phyloP scores from a whole-genome alignment of 2,888 invertebrate genomes.

The Cephus rjabovi region DNA sequence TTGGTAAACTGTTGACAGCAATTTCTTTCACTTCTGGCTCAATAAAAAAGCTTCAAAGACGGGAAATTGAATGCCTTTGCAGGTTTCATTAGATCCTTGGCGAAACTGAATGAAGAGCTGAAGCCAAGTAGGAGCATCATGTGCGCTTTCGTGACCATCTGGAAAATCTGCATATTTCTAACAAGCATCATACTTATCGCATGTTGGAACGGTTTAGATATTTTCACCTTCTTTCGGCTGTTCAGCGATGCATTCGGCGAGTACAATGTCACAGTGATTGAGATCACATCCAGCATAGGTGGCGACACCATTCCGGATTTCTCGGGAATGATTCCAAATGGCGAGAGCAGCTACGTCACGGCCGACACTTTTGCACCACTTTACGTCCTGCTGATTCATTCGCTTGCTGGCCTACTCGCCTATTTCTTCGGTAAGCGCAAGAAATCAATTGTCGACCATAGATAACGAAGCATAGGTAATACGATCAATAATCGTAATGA shows the following conservation, averaged over 20 bases:
- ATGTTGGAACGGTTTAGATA: slow-evolving; percentile 42
- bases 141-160: slow-evolving; percentile 78
- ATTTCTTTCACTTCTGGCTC: slow-evolving; percentile 6
- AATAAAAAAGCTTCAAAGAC: neutral
- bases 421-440: slow-evolving; percentile 69
- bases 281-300: slow-evolving; percentile 25
- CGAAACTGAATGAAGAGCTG: slow-evolving; percentile 70
- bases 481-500: neutral
- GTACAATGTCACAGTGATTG: slow-evolving; percentile 49
- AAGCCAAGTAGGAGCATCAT: slow-evolving; percentile 76
- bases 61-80: slow-evolving; percentile 30
- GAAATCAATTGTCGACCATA: neutral
- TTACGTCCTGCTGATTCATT: slow-evolving; percentile 76
- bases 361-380: slow-evolving; percentile 58
- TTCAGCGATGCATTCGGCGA: slow-evolving; percentile 38
- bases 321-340: slow-evolving; percentile 64
- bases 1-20: slow-evolving; percentile 33
- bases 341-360: slow-evolving; percentile 60
- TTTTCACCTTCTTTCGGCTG: slow-evolving; percentile 46
- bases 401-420: slow-evolving; percentile 75
- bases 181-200: slow-evolving; percentile 73
- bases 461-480: neutral
- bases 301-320: slow-evolving; percentile 62
- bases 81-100: slow-evolving; percentile 65
- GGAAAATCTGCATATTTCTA: slow-evolving; percentile 83